Base-by-base conservation (phyloP, 2,113 vertebrate genomes). In the Labeo catla region DNA sequence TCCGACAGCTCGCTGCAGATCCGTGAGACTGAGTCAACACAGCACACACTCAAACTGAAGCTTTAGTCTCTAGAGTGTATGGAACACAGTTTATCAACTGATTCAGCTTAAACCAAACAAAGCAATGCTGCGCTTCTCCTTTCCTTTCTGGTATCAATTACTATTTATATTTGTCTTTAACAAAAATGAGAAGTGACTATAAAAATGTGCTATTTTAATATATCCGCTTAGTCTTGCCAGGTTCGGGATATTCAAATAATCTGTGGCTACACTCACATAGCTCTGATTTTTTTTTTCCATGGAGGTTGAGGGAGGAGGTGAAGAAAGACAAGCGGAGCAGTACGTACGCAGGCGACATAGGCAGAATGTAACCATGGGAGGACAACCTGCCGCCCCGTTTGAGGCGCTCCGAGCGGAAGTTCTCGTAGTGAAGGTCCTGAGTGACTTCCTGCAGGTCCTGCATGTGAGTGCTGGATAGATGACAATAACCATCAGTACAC, bases 391-490 rank as follows among this genome's bases (percentile, higher is more conserved):
- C 96, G 7, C 96, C 97, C 90, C 96, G 95, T 86, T 99, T 99
- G 90, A 99, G 97, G 88, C 98, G 96, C 83, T 99, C 98, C 0
- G 98, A 99, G 90, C 98, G 98, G 95, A 99, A 99, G 93, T 98
- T 99, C 95, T 99, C 98, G 4, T 99, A 99, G 93, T 99, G 98
- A 80, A 99, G 96, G 90, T 99, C 98, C 94, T 99, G 98, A 86
- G 98, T 99, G 87, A 99, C 98, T 90, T 99, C 98, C 93, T 99
- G 98, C 13, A 99, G 97, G 74, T 99, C 98, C 87, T 99, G 98
- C 98, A 99, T 99, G 82, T 99, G 98, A 34, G 98, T 99, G 88
- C 98, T 99, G 50, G 8, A 88, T 6, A 66, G 21, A 80, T 15
- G n/a, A 3, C 34, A 63, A 84, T 8, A 84, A 76, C 21, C 19